These are phyloP conservation scores for Oophaga pumilio DNA, from an alignment of 2,113 vertebrate species.

Conservation along the genomic window DNA sequence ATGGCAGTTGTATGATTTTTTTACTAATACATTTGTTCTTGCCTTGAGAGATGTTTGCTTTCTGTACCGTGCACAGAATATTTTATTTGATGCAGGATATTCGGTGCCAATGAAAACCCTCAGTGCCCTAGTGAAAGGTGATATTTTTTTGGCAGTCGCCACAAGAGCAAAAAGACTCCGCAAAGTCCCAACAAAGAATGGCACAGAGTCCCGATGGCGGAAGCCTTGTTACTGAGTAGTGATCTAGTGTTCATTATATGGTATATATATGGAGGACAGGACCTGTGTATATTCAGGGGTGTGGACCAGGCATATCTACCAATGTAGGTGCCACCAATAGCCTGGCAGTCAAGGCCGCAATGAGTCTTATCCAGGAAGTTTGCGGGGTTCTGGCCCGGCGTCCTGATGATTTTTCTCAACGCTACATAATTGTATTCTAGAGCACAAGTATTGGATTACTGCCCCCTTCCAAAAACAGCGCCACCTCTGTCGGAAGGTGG, in stretches of 20 bases:
- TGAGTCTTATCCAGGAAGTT: no score
- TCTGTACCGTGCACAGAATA: background rate
- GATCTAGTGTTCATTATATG: background rate
- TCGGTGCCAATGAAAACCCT: background rate
- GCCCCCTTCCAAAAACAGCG: no score
- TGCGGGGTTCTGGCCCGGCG: no score
- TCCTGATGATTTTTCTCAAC: no score
- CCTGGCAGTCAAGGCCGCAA: no score
- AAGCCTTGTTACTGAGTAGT: background rate
- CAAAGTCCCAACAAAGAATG: conserved; percentile 20
- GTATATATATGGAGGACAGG: background rate
- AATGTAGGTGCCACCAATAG: no score
- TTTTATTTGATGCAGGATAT: background rate
- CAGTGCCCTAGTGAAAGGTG: background rate
- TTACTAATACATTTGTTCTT: background rate
- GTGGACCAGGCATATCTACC: no score
- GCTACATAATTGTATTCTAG: no score
- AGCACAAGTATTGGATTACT: no score
- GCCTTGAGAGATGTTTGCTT: background rate
- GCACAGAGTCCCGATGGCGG: background rate
- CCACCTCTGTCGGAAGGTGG: no score
- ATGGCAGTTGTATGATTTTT: background rate
- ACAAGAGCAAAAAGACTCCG: background rate
- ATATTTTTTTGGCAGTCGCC: background rate
- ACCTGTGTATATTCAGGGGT: background rate